Conservation (phyloP, 2,113 vertebrate genomes). For the Irena cyanogastra region DNA sequence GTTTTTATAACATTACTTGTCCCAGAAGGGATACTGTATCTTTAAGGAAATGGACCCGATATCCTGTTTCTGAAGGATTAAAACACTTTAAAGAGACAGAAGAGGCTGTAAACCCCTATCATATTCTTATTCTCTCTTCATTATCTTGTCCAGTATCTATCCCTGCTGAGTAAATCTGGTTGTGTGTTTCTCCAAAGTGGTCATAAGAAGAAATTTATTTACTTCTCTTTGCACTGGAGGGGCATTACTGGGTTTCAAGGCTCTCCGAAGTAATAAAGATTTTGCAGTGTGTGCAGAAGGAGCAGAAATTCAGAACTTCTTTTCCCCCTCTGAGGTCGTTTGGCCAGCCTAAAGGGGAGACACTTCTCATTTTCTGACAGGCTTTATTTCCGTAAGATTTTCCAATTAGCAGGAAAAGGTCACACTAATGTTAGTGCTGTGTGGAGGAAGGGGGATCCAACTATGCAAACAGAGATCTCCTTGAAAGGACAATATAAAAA, state of each 20-base stretch:
- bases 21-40: slow-evolving; percentile 85
- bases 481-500: slow-evolving; percentile 73
- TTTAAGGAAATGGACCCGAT: slow-evolving; percentile 84
- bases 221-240: slow-evolving; percentile 84
- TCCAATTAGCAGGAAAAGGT: slow-evolving; percentile 99
- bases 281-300: slow-evolving; percentile 88
- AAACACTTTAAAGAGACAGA: slow-evolving; percentile 87
- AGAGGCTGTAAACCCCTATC: slow-evolving; percentile 84
- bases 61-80: slow-evolving; percentile 85
- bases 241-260: slow-evolving; percentile 83
- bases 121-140: slow-evolving; percentile 88
- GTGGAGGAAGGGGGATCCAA: slow-evolving; percentile 64
- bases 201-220: slow-evolving; percentile 91
- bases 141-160: slow-evolving; percentile 89
- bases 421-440: slow-evolving; percentile 83
- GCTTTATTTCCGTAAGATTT: slow-evolving; percentile 94
- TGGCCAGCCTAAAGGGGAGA: slow-evolving; percentile 82
- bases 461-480: slow-evolving; percentile 81
- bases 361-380: slow-evolving; percentile 89
- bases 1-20: slow-evolving; percentile 79
- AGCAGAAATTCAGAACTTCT: slow-evolving; percentile 82
- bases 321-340: slow-evolving; percentile 85
- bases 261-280: slow-evolving; percentile 87
- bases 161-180: slow-evolving; percentile 86
- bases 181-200: slow-evolving; percentile 89